phyloP scores from a whole-genome alignment of 2,113 vertebrate genomes.

The Stomatorhinus ivindoensis region DNA sequence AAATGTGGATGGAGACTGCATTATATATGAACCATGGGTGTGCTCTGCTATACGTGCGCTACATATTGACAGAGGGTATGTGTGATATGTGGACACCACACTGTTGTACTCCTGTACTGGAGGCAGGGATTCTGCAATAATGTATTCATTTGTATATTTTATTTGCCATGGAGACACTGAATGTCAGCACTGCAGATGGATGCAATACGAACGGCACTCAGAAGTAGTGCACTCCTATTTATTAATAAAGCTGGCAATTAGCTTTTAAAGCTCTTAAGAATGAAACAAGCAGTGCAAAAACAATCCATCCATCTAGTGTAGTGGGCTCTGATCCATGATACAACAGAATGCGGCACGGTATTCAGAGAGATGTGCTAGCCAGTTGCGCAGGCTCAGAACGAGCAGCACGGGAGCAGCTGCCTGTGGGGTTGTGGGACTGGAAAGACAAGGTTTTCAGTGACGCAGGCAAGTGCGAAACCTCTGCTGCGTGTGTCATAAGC shows the following conservation, averaged over 20 bases:
- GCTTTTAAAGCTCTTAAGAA: not conserved
- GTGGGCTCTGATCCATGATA: not conserved
- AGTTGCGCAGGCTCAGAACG: not conserved
- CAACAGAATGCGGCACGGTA: not conserved
- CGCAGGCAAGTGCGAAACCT: not conserved
- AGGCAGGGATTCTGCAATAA: not conserved
- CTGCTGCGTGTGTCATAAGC: not conserved
- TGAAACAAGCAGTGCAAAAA: not conserved
- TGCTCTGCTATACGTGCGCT: not conserved
- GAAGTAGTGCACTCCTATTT: not conserved
- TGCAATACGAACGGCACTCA: not conserved
- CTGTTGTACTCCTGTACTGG: not conserved
- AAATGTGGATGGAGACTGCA: not conserved
- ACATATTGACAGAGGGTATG: not conserved
- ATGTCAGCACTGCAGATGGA: not conserved
- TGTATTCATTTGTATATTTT: not conserved
- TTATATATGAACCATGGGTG: not conserved
- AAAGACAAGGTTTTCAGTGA: not conserved
- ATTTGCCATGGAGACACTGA: not conserved
- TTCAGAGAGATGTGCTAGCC: not conserved
- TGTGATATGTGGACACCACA: not conserved
- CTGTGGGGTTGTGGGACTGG: not conserved
- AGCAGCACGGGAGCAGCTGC: not conserved
- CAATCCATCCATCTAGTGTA: not conserved
- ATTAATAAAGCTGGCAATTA: not conserved